Evolutionary conservation across 2,888 invertebrate species (phyloP).

Genomic region (Tricholauxania praeusta): DNA sequence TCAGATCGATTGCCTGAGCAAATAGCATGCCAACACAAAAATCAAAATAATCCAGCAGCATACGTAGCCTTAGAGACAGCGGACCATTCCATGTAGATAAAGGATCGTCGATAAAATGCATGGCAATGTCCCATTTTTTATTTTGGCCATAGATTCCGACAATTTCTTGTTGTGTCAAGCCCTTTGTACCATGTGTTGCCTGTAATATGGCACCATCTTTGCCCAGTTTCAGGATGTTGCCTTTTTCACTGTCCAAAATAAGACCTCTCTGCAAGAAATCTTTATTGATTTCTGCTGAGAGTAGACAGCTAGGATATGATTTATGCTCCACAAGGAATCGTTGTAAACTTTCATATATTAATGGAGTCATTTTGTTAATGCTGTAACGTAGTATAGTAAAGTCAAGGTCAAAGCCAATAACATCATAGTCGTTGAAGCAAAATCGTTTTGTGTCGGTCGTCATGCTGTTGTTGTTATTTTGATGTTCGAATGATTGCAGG

Average conservation of each 20-base stretch:
- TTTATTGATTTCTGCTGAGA: slow-evolving; percentile 66
- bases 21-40: slow-evolving; percentile 75
- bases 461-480: too few species aligned
- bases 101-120: slow-evolving; percentile 71
- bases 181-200: slow-evolving; percentile 76
- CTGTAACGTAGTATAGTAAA: slow-evolving; percentile 80
- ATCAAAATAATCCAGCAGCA: slow-evolving; percentile 81
- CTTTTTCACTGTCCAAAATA: slow-evolving; percentile 75
- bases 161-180: slow-evolving; percentile 71
- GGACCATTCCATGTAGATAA: slow-evolving; percentile 76
- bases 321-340: slow-evolving; percentile 74
- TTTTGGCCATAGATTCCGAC: slow-evolving; percentile 71
- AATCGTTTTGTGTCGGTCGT: slow-evolving; percentile 50
- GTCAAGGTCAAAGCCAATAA: slow-evolving; percentile 77
- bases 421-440: slow-evolving; percentile 57
- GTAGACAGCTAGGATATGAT: slow-evolving; percentile 71
- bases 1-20: slow-evolving; percentile 75
- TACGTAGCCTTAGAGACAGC: slow-evolving; percentile 72
- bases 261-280: slow-evolving; percentile 81
- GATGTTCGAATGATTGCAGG: too few species aligned
- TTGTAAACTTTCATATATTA: slow-evolving; percentile 74
- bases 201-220: slow-evolving; percentile 73
- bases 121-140: slow-evolving; percentile 71
- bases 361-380: slow-evolving; percentile 73
- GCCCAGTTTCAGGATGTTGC: slow-evolving; percentile 75